Conservation (phyloP, 2,113 vertebrate species). For the Mionectes macconnelli region DNA sequence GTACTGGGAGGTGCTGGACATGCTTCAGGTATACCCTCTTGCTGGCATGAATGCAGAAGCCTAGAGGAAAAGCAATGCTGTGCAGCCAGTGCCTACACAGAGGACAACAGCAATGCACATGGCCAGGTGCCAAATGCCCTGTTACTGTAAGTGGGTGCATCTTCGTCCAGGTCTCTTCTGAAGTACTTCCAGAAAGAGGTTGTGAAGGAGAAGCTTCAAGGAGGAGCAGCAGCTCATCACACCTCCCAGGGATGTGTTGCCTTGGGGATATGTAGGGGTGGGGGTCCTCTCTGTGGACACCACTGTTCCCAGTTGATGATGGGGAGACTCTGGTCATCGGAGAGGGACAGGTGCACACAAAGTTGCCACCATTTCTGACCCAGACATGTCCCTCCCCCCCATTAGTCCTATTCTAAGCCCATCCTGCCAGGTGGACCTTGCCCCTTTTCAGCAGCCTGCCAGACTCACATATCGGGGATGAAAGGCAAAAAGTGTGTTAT, state of each 20-base stretch:
- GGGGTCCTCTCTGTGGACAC: not conserved
- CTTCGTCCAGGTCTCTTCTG: not conserved
- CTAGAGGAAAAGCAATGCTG: not conserved
- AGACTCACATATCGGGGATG: rapidly evolving
- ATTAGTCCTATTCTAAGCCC: not conserved
- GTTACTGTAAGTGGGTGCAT: not conserved
- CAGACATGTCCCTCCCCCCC: not conserved
- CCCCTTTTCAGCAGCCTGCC: not conserved
- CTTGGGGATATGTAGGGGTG: not conserved
- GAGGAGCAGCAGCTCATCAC: not conserved
- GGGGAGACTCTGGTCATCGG: not conserved
- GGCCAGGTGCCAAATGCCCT: not conserved
- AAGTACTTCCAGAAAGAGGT: not conserved
- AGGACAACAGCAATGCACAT: not conserved
- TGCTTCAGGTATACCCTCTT: not conserved
- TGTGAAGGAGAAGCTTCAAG: not conserved
- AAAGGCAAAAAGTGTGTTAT: not conserved
- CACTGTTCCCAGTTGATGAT: not conserved
- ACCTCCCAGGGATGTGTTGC: not conserved
- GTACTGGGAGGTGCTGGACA: not conserved
- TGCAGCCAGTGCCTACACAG: not conserved
- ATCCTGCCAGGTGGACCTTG: not conserved
- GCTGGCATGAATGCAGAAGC: not conserved
- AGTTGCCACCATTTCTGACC: rapidly evolving
- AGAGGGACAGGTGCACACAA: rapidly evolving